These are phyloP conservation scores for Harpagifer antarcticus DNA, from an alignment of 2,797 vertebrate genomes.

Conservation along the genomic window DNA sequence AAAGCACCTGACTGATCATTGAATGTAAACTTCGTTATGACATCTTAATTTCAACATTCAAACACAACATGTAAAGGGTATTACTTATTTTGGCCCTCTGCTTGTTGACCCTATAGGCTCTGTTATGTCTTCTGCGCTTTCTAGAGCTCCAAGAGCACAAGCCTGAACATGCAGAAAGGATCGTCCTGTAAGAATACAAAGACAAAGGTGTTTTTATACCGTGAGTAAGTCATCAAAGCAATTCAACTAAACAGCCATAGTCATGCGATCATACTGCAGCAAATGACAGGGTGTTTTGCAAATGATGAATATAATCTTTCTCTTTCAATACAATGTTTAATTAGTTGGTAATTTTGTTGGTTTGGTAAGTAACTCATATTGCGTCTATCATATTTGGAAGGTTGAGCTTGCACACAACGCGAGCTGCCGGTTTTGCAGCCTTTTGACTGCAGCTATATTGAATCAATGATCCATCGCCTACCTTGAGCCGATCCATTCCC, in stretches of 20 bases:
- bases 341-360: neutral
- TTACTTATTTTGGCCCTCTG: neutral
- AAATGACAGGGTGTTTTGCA: neutral
- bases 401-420: neutral
- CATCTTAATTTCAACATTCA: neutral
- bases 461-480: slow-evolving; percentile 40
- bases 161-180: too few relatives aligned
- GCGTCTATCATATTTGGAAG: neutral
- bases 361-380: neutral
- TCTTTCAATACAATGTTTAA: neutral
- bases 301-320: neutral
- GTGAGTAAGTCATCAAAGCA: neutral
- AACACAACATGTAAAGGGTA: neutral
- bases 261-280: neutral
- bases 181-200: neutral
- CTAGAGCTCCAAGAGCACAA: too few relatives aligned
- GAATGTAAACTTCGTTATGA: neutral
- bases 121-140: neutral
- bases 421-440: slow-evolving; percentile 8
- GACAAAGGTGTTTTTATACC: neutral
- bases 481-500: slow-evolving; percentile 85
- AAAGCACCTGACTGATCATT: neutral
- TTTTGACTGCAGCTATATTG: slow-evolving; percentile 7
- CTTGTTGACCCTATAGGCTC: neutral
- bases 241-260: neutral